These are phyloP conservation scores for Aromia moschata DNA, from an alignment of 2,888 invertebrate species.

Conservation along the genomic window DNA sequence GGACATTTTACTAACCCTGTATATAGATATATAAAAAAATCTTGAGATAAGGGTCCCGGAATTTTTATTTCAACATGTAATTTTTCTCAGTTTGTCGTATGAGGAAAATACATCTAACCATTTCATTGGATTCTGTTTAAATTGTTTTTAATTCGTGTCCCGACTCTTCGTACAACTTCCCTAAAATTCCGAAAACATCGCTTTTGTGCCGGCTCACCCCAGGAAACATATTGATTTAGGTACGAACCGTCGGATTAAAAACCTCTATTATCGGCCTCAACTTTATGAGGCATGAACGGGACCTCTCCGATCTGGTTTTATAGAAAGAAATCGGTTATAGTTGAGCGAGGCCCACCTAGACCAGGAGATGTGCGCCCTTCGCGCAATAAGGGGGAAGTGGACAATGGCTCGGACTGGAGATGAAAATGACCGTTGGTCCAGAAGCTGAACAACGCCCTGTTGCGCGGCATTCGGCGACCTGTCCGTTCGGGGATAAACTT, in stretches of 20 bases:
- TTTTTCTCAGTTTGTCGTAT: no score
- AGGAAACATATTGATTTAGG: conserved; percentile 21
- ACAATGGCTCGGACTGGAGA: conserved; percentile 47
- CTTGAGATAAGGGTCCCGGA: no score
- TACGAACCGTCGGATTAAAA: neutral
- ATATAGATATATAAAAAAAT: no score
- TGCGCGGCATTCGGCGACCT: conserved; percentile 40
- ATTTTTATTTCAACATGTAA: no score
- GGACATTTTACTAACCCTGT: no score
- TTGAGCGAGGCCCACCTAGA: conserved; percentile 47
- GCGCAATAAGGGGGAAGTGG: conserved; percentile 43
- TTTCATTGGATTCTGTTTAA: no score
- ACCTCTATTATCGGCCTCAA: conserved; percentile 15
- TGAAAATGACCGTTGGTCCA: conserved; percentile 50
- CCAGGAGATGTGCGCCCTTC: conserved; percentile 39
- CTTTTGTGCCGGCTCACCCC: neutral
- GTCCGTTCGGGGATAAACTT: conserved; percentile 44
- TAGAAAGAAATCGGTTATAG: conserved; percentile 44
- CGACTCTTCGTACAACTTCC: no score
- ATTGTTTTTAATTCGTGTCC: no score
- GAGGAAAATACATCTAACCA: no score
- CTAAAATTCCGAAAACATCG: no score
- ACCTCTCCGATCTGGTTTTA: conserved; percentile 36
- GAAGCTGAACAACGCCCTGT: conserved; percentile 39
- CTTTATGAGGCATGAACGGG: conserved; percentile 35